Evolutionary conservation across 2,797 vertebrate genomes (phyloP), one percentile per base, ranked within the genome.

Genomic region (Rhynchotus rufescens): DNA sequence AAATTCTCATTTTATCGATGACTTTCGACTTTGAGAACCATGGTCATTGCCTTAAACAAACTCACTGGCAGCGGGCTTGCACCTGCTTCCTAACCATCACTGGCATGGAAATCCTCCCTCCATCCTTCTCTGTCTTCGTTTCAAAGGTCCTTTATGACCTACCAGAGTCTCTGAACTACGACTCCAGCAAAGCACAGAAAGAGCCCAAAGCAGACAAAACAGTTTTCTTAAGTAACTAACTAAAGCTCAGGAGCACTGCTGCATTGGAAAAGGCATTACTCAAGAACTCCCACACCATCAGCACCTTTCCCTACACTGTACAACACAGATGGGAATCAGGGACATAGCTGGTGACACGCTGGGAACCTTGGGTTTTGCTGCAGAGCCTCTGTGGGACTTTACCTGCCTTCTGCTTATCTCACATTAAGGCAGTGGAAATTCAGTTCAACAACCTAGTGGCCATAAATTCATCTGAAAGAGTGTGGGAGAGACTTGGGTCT

Each of bases 261-360:
- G 8, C 36, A 51, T 15, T 26, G 30, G 23, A 15, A 26, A 28
- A 72, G 62, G 8, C 19, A 32, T 44, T 26, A 38, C 2, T 3
- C 4, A 5, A 68, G 49, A 26, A 78, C 6, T 21, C 10, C 22
- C 0, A 0, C 4, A 4, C 14, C 54, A 67, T 17, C 11, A 8
- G 45, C 6, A 15, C 8, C 12, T 17, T 65, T 38, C 84, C 51
- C n/a, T 71, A 3, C 16, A 10, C 60, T 40, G 8, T 5, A 11
- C 4, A 15, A 10, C 16, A n/a, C 52, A 56, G 17, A 25, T 15
- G 16, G 25, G 47, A 88, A 15, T 4, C 36, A 36, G 54, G 6
- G 69, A 11, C 1, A 21, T 0, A 0, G 34, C 12, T 44, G 22
- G n/a, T 36, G 59, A 49, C 13, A 84, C 51, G 2, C 13, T 0